Conservation (phyloP, 2,888 invertebrate genomes). For the Heteropelma amictum region DNA sequence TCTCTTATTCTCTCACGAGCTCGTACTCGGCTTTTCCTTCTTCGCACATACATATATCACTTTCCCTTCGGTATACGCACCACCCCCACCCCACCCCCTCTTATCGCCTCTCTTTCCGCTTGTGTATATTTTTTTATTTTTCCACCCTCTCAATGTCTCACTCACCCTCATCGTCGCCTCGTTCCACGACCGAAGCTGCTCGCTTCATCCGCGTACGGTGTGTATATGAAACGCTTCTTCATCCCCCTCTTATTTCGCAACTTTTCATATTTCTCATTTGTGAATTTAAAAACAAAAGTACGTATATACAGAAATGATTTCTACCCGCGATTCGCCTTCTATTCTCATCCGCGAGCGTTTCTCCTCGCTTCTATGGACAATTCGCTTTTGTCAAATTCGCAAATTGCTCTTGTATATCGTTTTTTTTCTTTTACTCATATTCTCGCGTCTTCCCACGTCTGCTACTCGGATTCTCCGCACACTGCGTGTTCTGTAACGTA, state of each 20-base stretch:
- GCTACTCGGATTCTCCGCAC: slow-evolving; percentile 10
- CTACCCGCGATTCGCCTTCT: slow-evolving; percentile 30
- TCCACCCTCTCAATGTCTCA: slow-evolving; percentile 18
- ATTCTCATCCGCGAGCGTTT: slow-evolving; percentile 28
- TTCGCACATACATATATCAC: no score
- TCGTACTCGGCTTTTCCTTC: no score
- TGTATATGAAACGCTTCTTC: slow-evolving; percentile 13
- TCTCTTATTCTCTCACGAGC: slow-evolving; percentile 23
- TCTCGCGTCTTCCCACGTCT: neutral
- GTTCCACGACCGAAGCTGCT: slow-evolving; percentile 6
- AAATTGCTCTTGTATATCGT: no score
- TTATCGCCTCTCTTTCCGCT: no score
- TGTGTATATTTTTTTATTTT: no score
- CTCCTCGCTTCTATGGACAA: slow-evolving; percentile 26
- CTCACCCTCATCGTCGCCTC: slow-evolving; percentile 25
- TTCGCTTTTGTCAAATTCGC: slow-evolving; percentile 33
- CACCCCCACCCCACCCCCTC: no score
- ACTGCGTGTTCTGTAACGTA: no score
- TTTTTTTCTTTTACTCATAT: neutral
- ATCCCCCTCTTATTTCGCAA: neutral
- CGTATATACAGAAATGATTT: no score
- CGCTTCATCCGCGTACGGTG: slow-evolving; percentile 5
- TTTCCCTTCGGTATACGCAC: no score
- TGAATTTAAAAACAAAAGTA: no score
- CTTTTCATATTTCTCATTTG: neutral